phyloP scores from a whole-genome alignment of 2,888 invertebrate genomes.

The Bombylius discolor region DNA sequence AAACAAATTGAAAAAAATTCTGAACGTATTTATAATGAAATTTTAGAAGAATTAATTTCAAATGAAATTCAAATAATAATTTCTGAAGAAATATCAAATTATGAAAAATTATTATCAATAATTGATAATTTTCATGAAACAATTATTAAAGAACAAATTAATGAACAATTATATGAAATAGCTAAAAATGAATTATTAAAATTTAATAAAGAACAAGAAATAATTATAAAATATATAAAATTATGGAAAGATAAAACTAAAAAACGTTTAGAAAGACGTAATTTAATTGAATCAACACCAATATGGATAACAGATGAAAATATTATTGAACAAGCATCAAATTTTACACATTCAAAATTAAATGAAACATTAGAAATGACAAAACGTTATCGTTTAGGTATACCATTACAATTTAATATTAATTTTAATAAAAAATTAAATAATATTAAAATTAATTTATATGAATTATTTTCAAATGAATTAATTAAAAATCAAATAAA shows the following conservation, averaged over 20 bases:
- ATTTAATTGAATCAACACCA: slow-evolving; percentile 42
- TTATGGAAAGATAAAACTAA: slow-evolving; percentile 37
- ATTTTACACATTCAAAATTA: slow-evolving; percentile 37
- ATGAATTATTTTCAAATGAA: slow-evolving; percentile 1
- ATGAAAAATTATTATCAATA: background rate
- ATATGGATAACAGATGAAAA: slow-evolving; percentile 39
- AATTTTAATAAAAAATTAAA: no score
- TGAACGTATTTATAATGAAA: slow-evolving; percentile 5
- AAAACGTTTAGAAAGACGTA: slow-evolving; percentile 37
- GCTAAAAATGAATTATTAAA: no score
- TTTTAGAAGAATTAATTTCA: background rate
- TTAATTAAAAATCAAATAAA: background rate
- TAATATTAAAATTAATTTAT: slow-evolving; percentile 9
- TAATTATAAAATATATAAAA: slow-evolving; percentile 27
- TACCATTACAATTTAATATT: slow-evolving; percentile 9
- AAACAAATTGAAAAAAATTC: slow-evolving; percentile 11
- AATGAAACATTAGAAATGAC: slow-evolving; percentile 36
- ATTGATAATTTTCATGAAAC: background rate
- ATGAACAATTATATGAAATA: background rate
- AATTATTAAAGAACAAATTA: background rate
- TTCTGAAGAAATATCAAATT: background rate
- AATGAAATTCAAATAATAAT: background rate
- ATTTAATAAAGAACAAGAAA: slow-evolving; percentile 4
- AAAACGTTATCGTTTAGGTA: slow-evolving; percentile 39
- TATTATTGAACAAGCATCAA: slow-evolving; percentile 19